phyloP scores from a whole-genome alignment of 2,888 invertebrate genomes.

The Antheraea yamamai region DNA sequence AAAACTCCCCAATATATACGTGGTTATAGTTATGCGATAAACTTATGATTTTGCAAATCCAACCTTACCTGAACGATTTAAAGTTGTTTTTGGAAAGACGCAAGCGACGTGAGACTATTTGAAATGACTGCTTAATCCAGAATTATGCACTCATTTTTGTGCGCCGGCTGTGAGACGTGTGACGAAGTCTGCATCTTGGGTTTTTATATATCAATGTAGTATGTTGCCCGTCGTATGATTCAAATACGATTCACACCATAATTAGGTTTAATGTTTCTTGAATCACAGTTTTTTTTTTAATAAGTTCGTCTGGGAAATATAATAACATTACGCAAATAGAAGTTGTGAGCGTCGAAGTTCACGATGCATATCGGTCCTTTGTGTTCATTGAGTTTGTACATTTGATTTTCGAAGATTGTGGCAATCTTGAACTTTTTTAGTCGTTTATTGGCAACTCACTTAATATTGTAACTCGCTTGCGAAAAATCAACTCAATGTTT shows the following conservation, averaged over 20 bases:
- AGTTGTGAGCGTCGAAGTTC: background rate
- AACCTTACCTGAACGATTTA: no score
- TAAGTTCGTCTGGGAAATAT: background rate
- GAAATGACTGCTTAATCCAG: no score
- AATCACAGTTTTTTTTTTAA: background rate
- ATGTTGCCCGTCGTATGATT: background rate
- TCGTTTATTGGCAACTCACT: background rate
- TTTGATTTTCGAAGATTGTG: background rate
- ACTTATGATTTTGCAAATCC: no score
- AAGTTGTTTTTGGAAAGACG: no score
- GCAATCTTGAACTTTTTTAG: background rate
- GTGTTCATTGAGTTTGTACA: slow-evolving; percentile 1
- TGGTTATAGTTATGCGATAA: no score
- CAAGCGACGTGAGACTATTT: no score
- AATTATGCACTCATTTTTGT: no score
- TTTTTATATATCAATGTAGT: no score
- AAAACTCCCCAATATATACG: no score
- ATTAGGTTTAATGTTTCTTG: background rate
- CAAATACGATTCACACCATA: background rate
- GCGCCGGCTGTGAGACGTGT: no score
- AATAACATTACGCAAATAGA: background rate
- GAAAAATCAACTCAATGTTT: background rate
- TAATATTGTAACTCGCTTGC: background rate
- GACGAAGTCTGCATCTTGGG: no score
- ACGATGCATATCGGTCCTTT: background rate